Percentiles rank a stretch among this genome's conserved stretches.
These are phyloP conservation scores for Sphenodon punctatus DNA, from an alignment of 2,797 vertebrate genomes.

Conservation along the genomic window DNA sequence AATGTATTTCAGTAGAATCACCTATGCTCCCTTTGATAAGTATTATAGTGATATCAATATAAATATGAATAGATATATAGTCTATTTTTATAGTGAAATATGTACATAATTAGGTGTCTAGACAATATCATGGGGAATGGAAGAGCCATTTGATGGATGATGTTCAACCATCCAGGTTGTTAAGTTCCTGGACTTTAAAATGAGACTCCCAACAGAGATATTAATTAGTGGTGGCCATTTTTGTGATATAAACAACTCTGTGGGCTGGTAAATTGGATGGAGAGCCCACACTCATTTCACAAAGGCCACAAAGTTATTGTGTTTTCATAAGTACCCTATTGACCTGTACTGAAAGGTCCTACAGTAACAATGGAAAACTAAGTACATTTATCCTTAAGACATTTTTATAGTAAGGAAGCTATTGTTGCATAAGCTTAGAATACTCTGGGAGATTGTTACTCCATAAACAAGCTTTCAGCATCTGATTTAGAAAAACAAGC, in stretches of 20 bases:
- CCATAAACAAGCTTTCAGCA: conserved; percentile 4
- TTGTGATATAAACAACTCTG: neutral
- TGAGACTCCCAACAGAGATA: neutral
- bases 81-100: neutral
- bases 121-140: neutral
- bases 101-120: neutral
- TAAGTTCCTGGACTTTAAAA: neutral
- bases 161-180: neutral
- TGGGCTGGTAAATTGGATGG: neutral
- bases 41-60: too few species aligned
- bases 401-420: neutral
- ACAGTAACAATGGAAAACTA: neutral
- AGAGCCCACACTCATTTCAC: neutral
- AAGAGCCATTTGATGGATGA: neutral
- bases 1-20: neutral
- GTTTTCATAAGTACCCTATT: conserved; percentile 1
- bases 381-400: conserved; percentile 27
- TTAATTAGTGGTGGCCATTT: neutral
- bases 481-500: neutral
- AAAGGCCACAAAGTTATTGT: neutral
- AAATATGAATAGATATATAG: accelerated
- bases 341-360: neutral
- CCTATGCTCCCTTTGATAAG: neutral
- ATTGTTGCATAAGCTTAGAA: neutral
- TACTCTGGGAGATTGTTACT: neutral